Evolutionary conservation across 2,797 vertebrate species (phyloP).

Genomic region (Rhincodon typus): DNA sequence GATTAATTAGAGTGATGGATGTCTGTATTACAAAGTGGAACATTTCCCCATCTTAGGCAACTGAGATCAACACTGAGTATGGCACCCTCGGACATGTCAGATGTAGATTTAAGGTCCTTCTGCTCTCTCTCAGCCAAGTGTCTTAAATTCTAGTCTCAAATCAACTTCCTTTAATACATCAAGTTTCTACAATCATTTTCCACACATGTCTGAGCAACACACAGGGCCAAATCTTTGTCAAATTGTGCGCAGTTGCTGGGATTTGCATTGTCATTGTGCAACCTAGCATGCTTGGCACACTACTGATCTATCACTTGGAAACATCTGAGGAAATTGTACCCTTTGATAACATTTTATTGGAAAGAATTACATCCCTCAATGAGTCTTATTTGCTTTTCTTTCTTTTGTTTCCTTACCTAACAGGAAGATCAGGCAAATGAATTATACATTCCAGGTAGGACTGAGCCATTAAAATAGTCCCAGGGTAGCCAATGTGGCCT

Average conservation of each 20-base stretch:
- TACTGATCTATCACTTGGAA: not conserved
- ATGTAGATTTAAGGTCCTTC: not conserved
- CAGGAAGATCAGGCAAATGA: not conserved
- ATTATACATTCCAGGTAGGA: not conserved
- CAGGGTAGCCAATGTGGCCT: not conserved
- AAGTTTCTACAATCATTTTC: not conserved
- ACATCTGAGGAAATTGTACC: not conserved
- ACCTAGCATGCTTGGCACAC: not conserved
- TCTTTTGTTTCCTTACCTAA: not conserved
- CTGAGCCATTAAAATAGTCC: not conserved
- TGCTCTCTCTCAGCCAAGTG: not conserved
- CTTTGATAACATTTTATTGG: not conserved
- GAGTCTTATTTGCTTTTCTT: not conserved
- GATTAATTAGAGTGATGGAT: not conserved
- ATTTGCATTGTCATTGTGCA: not conserved
- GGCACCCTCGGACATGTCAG: not conserved
- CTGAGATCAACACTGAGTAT: not conserved
- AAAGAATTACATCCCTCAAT: not conserved
- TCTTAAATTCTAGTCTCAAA: not conserved
- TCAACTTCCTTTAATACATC: not conserved
- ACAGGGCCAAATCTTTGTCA: not conserved
- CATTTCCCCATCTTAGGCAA: not conserved
- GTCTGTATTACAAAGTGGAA: not conserved
- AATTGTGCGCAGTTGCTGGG: not conserved
- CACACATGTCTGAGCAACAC: not conserved